Evolutionary conservation across 1,140 invertebrate species (phyloP).

Genomic region (Drosophila ambigua): DNA sequence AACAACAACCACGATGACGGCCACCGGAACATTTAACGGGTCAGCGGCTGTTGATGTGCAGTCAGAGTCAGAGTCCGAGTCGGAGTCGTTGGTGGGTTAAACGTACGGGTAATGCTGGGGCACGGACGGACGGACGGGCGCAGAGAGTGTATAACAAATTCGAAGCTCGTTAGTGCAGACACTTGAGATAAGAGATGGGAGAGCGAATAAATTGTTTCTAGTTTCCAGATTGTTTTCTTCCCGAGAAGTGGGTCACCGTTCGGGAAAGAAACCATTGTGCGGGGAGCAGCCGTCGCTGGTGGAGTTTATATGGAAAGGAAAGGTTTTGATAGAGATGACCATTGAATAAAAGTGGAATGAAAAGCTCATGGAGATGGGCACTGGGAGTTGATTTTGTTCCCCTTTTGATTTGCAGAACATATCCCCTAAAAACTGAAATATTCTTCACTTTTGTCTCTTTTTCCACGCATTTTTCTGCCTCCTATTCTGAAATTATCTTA

Average conservation of each 20-base stretch:
- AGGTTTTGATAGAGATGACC: no score
- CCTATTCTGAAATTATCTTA: no score
- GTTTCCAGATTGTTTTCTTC: conserved; percentile 36
- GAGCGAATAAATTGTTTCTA: conserved; percentile 55
- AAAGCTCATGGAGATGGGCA: no score
- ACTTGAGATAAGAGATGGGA: conserved; percentile 73
- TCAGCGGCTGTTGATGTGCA: conserved; percentile 63
- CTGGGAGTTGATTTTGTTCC: no score
- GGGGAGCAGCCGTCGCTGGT: conserved; percentile 7
- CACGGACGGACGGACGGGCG: not conserved
- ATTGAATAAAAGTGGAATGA: not conserved
- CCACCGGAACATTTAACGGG: conserved; percentile 77
- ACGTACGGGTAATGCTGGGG: not conserved
- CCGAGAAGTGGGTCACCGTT: conserved; percentile 34
- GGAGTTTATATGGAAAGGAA: not conserved
- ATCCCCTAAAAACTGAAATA: no score
- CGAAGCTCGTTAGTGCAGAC: conserved; percentile 75
- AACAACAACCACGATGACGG: conserved; percentile 35
- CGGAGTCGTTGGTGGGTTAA: conserved; percentile 23
- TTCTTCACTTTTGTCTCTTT: no score
- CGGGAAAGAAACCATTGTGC: conserved; percentile 1
- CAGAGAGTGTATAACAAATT: conserved; percentile 60
- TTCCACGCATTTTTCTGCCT: no score
- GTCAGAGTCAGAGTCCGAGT: not conserved
- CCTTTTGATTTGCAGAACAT: no score